Conservation (phyloP, 2,888 invertebrate species). For the Hypena proboscidalis region DNA sequence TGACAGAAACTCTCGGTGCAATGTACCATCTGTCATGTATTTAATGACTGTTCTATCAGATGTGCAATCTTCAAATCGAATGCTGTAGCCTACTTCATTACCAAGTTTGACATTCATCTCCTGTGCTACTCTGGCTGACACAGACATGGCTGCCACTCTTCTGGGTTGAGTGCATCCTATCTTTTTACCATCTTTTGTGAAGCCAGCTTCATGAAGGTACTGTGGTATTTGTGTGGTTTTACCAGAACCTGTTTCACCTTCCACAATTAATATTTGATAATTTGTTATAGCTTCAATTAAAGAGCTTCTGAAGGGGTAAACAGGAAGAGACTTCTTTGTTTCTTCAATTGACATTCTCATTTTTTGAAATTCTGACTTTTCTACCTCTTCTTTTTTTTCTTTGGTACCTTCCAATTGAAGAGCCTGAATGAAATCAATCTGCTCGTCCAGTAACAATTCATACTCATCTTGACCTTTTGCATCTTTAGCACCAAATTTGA, state of each 20-base stretch:
- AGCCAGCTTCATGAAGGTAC: conserved; percentile 97
- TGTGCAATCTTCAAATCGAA: conserved; percentile 99
- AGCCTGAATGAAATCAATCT: conserved; percentile 98
- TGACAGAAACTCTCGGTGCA: conserved; percentile 98
- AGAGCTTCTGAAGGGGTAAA: conserved; percentile 95
- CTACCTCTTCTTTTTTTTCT: conserved; percentile 84
- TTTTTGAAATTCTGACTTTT: conserved; percentile 87
- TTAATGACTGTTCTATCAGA: conserved; percentile 98
- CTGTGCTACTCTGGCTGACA: conserved; percentile 98
- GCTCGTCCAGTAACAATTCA: conserved; percentile 96
- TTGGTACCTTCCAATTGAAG: conserved; percentile 91
- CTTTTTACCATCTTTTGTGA: conserved; percentile 92
- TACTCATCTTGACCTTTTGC: conserved; percentile 91
- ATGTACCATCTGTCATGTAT: conserved; percentile 99
- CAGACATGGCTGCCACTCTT: conserved; percentile 99
- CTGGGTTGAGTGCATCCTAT: conserved; percentile 99
- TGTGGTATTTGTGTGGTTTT: conserved; percentile 99
- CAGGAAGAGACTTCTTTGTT: conserved; percentile 96
- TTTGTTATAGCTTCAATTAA: conserved; percentile 96
- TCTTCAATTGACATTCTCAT: conserved; percentile 94
- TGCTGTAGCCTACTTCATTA: conserved; percentile 95
- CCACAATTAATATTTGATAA: conserved; percentile 96
- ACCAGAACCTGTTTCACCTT: conserved; percentile 99
- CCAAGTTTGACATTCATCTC: conserved; percentile 99
- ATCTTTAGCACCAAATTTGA: conserved; percentile 97